Percentiles rank a stretch among this genome's conserved stretches.
phyloP scores from a whole-genome alignment of 2,797 vertebrate genomes.

The Furcifer pardalis region DNA sequence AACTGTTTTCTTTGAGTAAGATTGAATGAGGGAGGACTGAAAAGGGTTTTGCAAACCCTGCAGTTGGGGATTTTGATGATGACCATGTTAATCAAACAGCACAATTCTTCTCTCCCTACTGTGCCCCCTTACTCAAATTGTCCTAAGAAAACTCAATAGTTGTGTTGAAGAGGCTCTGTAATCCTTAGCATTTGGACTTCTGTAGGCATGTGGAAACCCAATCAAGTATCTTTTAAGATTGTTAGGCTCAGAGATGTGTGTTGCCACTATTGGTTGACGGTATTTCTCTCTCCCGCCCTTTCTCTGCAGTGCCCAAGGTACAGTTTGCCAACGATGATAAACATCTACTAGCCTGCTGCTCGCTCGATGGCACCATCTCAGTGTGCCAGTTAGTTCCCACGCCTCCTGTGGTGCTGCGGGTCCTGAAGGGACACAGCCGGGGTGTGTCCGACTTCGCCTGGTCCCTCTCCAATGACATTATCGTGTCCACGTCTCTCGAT shows the following conservation, averaged over 20 bases:
- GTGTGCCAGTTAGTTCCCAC: slow-evolving; percentile 90
- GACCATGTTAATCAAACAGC: neutral
- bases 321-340: slow-evolving; percentile 96
- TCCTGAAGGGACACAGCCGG: slow-evolving; percentile 86
- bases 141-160: neutral
- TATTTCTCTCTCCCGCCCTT: neutral
- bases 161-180: neutral
- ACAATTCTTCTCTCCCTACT: neutral
- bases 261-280: neutral
- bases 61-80: neutral
- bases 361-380: slow-evolving; percentile 90
- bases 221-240: neutral
- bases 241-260: neutral
- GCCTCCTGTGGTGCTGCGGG: slow-evolving; percentile 87
- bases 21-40: neutral
- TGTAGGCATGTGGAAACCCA: neutral
- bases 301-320: slow-evolving; percentile 84
- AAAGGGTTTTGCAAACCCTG: neutral
- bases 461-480: slow-evolving; percentile 94
- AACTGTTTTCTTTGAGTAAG: neutral
- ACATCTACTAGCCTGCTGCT: slow-evolving; percentile 93
- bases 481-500: slow-evolving; percentile 92
- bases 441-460: slow-evolving; percentile 94
- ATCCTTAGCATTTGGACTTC: neutral
- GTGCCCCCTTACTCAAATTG: neutral